Evolutionary conservation across 92 coral and sea anemone species (phyloP).

Genomic region (Parazoanthus swiftii): DNA sequence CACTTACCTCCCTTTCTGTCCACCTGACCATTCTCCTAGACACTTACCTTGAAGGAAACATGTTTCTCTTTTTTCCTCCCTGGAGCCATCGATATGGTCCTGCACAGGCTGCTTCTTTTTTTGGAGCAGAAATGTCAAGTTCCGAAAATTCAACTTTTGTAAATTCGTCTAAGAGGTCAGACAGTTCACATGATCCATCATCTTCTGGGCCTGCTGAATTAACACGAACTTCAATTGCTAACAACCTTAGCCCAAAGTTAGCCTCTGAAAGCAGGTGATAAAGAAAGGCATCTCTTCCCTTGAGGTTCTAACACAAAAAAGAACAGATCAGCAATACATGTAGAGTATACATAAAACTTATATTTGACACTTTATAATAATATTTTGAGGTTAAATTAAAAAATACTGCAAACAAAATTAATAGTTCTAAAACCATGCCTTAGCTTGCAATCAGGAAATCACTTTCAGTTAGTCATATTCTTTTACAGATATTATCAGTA

Average conservation of each 20-base stretch:
- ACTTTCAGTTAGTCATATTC: too few species aligned
- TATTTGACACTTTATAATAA: too few species aligned
- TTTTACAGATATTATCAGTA: too few species aligned
- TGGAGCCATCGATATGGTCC: neutral
- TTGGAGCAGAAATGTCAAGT: conserved; percentile 26
- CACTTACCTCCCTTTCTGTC: too few species aligned
- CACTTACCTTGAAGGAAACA: conserved; percentile 33
- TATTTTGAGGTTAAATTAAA: too few species aligned
- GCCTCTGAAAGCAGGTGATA: conserved; percentile 26
- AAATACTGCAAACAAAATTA: too few species aligned
- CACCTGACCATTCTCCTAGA: neutral
- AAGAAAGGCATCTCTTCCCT: conserved; percentile 31
- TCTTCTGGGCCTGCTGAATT: conserved; percentile 24
- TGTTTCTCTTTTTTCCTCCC: conserved; percentile 20
- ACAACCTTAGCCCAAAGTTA: conserved; percentile 10
- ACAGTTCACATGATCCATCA: conserved; percentile 11
- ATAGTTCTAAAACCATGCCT: too few species aligned
- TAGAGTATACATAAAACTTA: too few species aligned
- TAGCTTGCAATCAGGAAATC: too few species aligned
- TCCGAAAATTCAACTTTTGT: conserved; percentile 36
- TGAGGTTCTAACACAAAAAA: conserved; percentile 18
- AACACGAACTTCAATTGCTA: conserved; percentile 28
- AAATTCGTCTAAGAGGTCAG: conserved; percentile 32
- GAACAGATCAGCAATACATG: neutral
- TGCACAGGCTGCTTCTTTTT: conserved; percentile 2